Base-by-base conservation (phyloP, 2,888 invertebrate genomes). In the Xestia sexstrigata region DNA sequence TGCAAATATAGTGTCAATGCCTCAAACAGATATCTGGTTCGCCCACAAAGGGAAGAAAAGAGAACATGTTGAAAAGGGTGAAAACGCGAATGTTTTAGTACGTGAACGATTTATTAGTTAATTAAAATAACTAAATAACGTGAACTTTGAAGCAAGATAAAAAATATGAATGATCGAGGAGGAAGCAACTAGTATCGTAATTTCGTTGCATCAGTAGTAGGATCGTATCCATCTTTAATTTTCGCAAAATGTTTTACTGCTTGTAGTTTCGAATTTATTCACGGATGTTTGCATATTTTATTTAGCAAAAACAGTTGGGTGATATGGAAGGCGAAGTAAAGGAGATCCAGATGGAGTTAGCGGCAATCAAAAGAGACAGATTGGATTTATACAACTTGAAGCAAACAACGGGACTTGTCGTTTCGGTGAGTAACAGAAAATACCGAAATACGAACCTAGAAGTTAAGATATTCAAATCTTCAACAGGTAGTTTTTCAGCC, bases 321-420 rank as follows among this genome's bases (percentile, higher is more conserved):
- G 94, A 93, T 35, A 95, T 96, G 95, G 95, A 96, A 85, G 95
- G 95, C 0, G 95, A 96, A 82, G 95, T 96, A 3, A 95, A 95
- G 84, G 94, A 93, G 84, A 95, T 96, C 0, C 94, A 95, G 82
- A 95, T 94, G 93, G 95, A 95, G 83, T 83, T 96, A 74, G 95
- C 92, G 11, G 93, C 95, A 2, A 93, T 96, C 11, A 92, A 90
- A 82, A 90, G 90, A 49, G 91, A 93, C 73, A 92, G 95, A 47
- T 81, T 92, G 66, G 93, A 94, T 78, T 75, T 92, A 58, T 83
- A 79, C 65, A 83, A 82, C 42, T 87, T 86, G 17, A 84, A 88
- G 11, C 79, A 77, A 39, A 47, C 74, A 5, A 80, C 78, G 52
- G 70, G 55, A 70, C n/a, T 74, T 45, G 47, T 63, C 15, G 15